Evolutionary conservation across 2,888 invertebrate genomes (phyloP), one percentile per base, ranked within the genome.

Genomic region (Gortyna flavago): DNA sequence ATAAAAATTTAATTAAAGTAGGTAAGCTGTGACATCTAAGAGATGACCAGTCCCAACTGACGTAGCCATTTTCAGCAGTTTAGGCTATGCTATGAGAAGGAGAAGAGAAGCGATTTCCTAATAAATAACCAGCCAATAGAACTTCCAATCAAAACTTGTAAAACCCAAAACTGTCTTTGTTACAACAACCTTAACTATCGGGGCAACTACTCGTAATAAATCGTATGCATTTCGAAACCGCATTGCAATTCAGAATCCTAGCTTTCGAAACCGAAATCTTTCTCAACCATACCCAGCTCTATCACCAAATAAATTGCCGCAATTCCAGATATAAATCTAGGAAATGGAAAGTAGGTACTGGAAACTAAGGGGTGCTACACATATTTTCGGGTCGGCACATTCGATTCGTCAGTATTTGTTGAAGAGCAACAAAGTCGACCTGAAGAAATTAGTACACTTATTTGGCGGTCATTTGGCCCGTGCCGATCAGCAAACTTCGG

Each of bases 241-340:
- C 78, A 75, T 44, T 73, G 66, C 78, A 62, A 74, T 86, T 64
- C 64, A 48, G 48, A 75, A 71, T 57, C 32, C 61, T 13, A 70
- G 48, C 51, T 18, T 41, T 21, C 54, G 44, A 62, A 66, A 71
- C 72, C 21, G 16, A 65, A 85, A 82, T 75, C 75, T 85, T 82
- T 78, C 78, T 29, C 57, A 57, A 66, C 68, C 68, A 21, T 64
- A 70, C 25, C 64, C 38, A 77, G 54, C 73, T 76, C 64, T 73
- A 85, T 82, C 67, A 73, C 18, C 64, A 66, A 75, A 86, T 83
- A 83, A 71, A 86, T 84, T 61, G 57, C 72, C 32, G 61, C 72
- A 67, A 57, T 71, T 70, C 13, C 44, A 65, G 32, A 82, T 86
- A 86, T 83, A 82, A 73, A 75, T 82, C 61, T 77, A 66, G 67